These are phyloP conservation scores for Harpagifer antarcticus DNA, from an alignment of 2,797 vertebrate species.

Conservation along the genomic window DNA sequence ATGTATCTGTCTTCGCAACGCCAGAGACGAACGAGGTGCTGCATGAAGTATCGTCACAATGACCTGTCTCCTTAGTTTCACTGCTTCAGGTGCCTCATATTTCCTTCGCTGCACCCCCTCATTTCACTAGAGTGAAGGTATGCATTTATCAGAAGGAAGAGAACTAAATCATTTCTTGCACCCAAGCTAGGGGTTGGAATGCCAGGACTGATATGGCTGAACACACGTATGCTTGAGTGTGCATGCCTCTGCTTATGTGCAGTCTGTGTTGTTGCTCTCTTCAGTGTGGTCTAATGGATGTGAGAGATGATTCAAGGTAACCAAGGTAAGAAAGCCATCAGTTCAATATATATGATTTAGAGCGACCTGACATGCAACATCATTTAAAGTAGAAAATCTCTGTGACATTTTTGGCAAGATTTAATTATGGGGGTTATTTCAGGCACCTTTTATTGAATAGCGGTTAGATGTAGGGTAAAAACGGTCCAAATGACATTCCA, in stretches of 20 bases:
- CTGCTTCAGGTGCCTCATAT: slow-evolving; percentile 77
- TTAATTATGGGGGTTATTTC: slow-evolving; percentile 45
- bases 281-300: slow-evolving; percentile 23
- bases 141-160: slow-evolving; percentile 76
- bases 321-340: slow-evolving; percentile 20
- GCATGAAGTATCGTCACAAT: slow-evolving; percentile 60
- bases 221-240: slow-evolving; percentile 61
- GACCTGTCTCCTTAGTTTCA: slow-evolving; percentile 62
- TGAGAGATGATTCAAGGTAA: slow-evolving; percentile 29
- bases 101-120: slow-evolving; percentile 56
- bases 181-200: slow-evolving; percentile 73
- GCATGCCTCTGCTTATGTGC: slow-evolving; percentile 43
- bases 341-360: slow-evolving; percentile 26
- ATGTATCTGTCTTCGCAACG: slow-evolving; percentile 80
- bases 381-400: slow-evolving; percentile 1
- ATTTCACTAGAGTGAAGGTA: slow-evolving; percentile 71
- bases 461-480: slow-evolving; percentile 40
- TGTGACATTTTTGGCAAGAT: slow-evolving; percentile 32
- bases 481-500: slow-evolving; percentile 15
- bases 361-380: slow-evolving; percentile 13
- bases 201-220: slow-evolving; percentile 70
- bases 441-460: slow-evolving; percentile 22
- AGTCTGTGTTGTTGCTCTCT: slow-evolving; percentile 19
- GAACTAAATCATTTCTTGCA: slow-evolving; percentile 73
- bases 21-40: slow-evolving; percentile 74